Base-by-base conservation (phyloP, 2,888 invertebrate species). In the Thalpophila matura region DNA sequence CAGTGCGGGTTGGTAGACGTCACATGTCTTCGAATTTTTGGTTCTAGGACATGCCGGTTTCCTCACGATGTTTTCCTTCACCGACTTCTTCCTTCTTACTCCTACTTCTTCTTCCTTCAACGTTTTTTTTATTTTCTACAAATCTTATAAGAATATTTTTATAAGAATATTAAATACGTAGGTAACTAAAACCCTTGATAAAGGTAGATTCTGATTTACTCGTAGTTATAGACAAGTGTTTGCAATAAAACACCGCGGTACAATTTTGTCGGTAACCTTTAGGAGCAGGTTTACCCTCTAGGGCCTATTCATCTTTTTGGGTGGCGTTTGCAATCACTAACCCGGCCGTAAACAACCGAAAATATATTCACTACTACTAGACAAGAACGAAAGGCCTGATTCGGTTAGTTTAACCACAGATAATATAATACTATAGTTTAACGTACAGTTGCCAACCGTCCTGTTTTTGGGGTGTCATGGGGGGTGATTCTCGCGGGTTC, bases 321-420 rank as follows among this genome's bases (percentile, higher is more conserved):
- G 33, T 31, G 35, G 46, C 57, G 38, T 68, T 73, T 65, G 57
- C 73, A 66, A 68, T 65, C 73, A 57, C 66, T 51, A 42, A 46
- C 46, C 6, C 18, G 40, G 7, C 33, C 50, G 47, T 68, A 68
- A 66, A 69, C 51, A 69, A 64, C 37, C 26, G 22, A 67, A 40
- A 27, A 38, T 68, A n/a, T n/a, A n/a, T n/a, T n/a, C n/a, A n/a
- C n/a, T n/a, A n/a, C n/a, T n/a, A n/a, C n/a, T n/a, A n/a, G n/a
- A n/a, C n/a, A n/a, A n/a, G 58, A 58, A 46, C 27, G 18, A 16
- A 43, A 24, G 12, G 10, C 22, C 33, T 29, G 59, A 29, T 67
- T 46, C 40, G 14, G 40, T 59, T 40, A 40, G 38, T 27, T 33
- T 40, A 67, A 31, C 22, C n/a, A n/a, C n/a, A n/a, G n/a, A n/a